Evolutionary conservation across 2,113 vertebrate genomes (phyloP).

Genomic region (Tachuris rubrigastra): DNA sequence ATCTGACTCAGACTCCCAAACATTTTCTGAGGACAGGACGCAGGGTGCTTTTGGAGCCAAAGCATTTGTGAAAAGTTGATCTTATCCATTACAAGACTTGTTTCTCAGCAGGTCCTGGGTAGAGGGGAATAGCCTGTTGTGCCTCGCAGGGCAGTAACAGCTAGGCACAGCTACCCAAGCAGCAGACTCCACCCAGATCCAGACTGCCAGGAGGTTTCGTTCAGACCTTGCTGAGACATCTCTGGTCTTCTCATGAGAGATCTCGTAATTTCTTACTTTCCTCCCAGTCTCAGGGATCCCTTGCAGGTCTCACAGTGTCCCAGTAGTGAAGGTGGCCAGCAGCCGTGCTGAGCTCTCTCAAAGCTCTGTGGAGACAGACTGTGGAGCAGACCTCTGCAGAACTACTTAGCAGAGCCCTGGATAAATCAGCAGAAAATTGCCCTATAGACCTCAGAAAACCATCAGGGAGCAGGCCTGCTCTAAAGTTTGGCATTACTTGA

Average conservation of each 20-base stretch:
- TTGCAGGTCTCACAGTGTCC: background rate
- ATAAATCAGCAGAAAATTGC: background rate
- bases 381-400: background rate
- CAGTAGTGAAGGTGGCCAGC: background rate
- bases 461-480: background rate
- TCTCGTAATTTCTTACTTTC: accelerated
- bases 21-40: background rate
- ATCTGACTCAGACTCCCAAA: background rate
- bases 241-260: background rate
- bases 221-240: background rate
- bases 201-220: background rate
- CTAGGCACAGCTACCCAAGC: background rate
- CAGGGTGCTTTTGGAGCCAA: background rate
- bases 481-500: background rate
- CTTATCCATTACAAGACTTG: background rate
- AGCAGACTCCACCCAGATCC: background rate
- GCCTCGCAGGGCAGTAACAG: accelerated
- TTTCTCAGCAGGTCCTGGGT: background rate
- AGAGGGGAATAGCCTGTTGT: background rate
- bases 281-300: accelerated
- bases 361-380: background rate
- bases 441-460: background rate
- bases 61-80: background rate
- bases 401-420: background rate
- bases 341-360: background rate